Conservation (phyloP, 2,113 vertebrate species). For the Myotis yumanensis region DNA sequence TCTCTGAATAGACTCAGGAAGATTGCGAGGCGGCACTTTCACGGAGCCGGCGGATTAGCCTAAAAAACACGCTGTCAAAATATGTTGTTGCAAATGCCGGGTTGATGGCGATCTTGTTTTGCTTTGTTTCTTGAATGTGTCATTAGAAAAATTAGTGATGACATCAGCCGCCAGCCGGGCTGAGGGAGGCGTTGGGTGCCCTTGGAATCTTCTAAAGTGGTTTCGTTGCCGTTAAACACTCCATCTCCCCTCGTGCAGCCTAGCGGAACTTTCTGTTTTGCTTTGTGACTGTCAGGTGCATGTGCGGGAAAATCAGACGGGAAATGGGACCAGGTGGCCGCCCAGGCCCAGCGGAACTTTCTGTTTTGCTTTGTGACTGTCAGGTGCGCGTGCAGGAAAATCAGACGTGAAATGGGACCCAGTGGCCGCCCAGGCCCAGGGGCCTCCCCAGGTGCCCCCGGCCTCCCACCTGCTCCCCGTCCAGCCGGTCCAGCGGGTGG, state of each 20-base stretch:
- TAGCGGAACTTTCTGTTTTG: accelerated
- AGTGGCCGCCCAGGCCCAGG: neutral
- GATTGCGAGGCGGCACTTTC: accelerated
- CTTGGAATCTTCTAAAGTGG: neutral
- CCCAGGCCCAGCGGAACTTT: accelerated
- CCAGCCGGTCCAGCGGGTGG: neutral
- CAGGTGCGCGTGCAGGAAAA: accelerated
- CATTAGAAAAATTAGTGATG: conserved; percentile 78
- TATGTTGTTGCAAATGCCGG: conserved; percentile 77
- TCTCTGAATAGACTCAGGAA: too few species aligned
- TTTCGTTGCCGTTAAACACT: neutral
- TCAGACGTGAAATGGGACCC: accelerated
- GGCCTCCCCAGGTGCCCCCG: accelerated
- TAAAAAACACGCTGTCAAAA: conserved; percentile 77
- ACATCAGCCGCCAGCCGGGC: neutral
- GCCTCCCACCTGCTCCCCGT: neutral
- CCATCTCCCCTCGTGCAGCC: accelerated
- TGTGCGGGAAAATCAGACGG: accelerated
- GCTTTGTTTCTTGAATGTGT: conserved; percentile 78
- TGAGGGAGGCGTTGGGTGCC: neutral
- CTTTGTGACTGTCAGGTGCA: neutral
- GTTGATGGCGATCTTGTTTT: conserved; percentile 80
- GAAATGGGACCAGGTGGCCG: accelerated
- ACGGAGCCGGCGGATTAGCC: conserved; percentile 65
- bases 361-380: neutral